A percentile compares a stretch with the other conserved stretches of the same genome.
These are phyloP conservation scores for Pampus argenteus DNA, from an alignment of 2,797 vertebrate species.

Conservation along the genomic window DNA sequence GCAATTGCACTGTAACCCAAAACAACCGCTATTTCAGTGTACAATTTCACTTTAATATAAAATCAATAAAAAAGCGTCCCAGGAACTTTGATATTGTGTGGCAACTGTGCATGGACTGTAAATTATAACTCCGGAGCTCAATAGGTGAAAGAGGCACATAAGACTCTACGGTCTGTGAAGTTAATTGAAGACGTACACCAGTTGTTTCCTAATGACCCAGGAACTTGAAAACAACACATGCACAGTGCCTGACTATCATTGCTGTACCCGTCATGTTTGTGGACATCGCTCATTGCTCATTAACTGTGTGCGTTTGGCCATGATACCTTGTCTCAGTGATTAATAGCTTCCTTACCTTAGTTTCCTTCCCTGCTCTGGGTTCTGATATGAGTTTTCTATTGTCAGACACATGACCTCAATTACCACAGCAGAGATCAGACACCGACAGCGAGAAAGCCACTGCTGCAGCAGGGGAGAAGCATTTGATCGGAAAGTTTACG, in stretches of 20 bases:
- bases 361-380: conserved; percentile 45
- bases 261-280: conserved; percentile 52
- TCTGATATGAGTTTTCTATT: conserved; percentile 70
- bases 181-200: conserved; percentile 52
- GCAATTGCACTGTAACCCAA: conserved; percentile 10
- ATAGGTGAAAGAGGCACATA: conserved; percentile 16
- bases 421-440: conserved; percentile 67
- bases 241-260: conserved; percentile 1
- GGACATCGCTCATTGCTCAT: conserved; percentile 58
- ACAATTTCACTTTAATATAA: conserved; percentile 21
- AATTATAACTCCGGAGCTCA: conserved; percentile 30
- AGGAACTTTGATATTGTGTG: conserved; percentile 18
- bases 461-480: conserved; percentile 9
- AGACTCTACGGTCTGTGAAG: conserved; percentile 20
- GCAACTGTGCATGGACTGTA: conserved; percentile 21
- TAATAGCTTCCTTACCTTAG: no score
- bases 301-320: conserved; percentile 38
- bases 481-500: conserved; percentile 31
- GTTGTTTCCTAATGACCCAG: conserved; percentile 62
- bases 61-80: conserved; percentile 20
- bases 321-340: conserved; percentile 71
- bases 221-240: conserved; percentile 23
- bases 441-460: conserved; percentile 30
- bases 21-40: conserved; percentile 5
- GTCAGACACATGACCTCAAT: conserved; percentile 78